Percentiles rank a stretch among this genome's conserved stretches.
These are phyloP conservation scores for Oophaga pumilio DNA, from an alignment of 2,113 vertebrate species.

Conservation along the genomic window DNA sequence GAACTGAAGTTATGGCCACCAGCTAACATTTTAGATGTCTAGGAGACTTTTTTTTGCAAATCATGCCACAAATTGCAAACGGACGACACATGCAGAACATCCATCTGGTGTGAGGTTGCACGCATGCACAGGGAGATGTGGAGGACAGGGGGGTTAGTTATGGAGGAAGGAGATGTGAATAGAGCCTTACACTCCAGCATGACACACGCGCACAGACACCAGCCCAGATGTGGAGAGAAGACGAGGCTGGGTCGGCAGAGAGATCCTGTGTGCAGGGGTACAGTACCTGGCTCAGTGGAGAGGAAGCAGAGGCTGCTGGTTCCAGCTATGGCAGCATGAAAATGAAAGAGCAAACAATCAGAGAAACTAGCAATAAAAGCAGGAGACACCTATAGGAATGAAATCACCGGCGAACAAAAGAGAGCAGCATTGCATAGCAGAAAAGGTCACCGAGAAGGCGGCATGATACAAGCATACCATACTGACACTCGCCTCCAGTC, in stretches of 20 bases:
- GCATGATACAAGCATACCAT: neutral
- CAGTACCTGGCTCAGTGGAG: constrained; percentile 80
- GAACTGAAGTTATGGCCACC: neutral
- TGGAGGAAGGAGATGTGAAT: constrained; percentile 60
- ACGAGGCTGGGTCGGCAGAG: constrained; percentile 63
- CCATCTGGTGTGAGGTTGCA: neutral
- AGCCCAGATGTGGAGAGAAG: constrained; percentile 73
- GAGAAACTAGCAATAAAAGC: constrained; percentile 64
- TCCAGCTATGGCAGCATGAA: constrained; percentile 83
- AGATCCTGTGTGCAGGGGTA: constrained; percentile 71
- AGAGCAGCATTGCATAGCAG: too few relatives aligned
- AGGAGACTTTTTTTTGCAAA: neutral
- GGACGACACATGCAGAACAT: neutral
- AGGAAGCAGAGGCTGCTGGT: constrained; percentile 69
- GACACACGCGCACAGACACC: constrained; percentile 80
- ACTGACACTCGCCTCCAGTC: neutral
- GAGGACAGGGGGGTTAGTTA: neutral
- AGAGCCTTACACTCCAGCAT: constrained; percentile 85
- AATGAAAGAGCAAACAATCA: constrained; percentile 63
- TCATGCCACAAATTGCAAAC: neutral
- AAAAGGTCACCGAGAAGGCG: neutral
- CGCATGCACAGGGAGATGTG: neutral
- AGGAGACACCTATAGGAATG: neutral
- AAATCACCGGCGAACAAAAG: neutral
- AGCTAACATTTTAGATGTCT: neutral